Evolutionary conservation across 1,140 invertebrate species (phyloP).

Genomic region (Dendrolimus kikuchii): DNA sequence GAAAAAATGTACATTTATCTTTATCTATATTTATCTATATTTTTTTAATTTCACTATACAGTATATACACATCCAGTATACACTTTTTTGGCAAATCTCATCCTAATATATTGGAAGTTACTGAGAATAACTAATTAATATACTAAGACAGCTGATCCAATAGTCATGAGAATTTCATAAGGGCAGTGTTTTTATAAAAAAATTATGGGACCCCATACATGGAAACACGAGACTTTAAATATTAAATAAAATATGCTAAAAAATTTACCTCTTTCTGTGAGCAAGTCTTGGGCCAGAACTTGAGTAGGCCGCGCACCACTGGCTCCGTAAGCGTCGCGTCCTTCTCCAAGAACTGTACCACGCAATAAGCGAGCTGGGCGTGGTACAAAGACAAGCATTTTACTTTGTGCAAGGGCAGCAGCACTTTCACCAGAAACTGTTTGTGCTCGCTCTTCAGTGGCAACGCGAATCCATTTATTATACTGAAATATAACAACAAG

Average conservation of each 20-base stretch:
- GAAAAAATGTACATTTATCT: too few species aligned
- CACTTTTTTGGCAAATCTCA: too few species aligned
- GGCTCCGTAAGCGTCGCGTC: conserved; percentile 97
- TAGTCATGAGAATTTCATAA: too few species aligned
- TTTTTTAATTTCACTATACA: too few species aligned
- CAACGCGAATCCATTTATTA: conserved; percentile 99
- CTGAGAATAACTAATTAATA: too few species aligned
- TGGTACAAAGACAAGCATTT: conserved; percentile 94
- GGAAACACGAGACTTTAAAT: not conserved
- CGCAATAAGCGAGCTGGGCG: conserved; percentile 99
- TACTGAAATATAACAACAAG: conserved; percentile 74
- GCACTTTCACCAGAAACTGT: conserved; percentile 97
- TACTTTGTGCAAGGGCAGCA: conserved; percentile 98
- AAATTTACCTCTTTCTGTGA: conserved; percentile 92
- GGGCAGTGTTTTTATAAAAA: too few species aligned
- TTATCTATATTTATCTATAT: too few species aligned
- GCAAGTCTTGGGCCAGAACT: conserved; percentile 99
- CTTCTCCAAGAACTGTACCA: conserved; percentile 99
- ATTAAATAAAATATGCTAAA: not conserved
- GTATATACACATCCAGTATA: too few species aligned
- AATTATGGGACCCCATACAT: too few species aligned
- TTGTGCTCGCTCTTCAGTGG: conserved; percentile 98
- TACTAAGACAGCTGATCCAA: too few species aligned
- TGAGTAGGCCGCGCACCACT: conserved; percentile 95
- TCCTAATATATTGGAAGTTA: too few species aligned